Evolutionary conservation across 2,113 vertebrate species (phyloP), one percentile per base, ranked within the genome.

Genomic region (Synodontis membranacea): DNA sequence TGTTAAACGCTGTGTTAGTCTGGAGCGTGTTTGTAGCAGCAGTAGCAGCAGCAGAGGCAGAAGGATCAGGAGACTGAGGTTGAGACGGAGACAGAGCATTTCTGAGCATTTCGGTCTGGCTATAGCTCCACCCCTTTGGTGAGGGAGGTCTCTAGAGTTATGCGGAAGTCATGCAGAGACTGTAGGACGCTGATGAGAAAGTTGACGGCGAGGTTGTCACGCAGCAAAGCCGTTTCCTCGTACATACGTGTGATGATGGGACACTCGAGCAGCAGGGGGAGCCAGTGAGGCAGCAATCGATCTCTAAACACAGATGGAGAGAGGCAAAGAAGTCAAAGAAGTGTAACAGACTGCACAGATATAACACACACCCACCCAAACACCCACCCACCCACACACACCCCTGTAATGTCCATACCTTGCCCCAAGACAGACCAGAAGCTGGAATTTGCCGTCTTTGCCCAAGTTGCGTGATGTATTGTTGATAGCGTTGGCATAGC

Each of bases 401-500:
- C 15, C 1, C 21, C 14, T 75, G 84, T 4, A 9, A 25, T 34
- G 9, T 82, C 14, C n/a, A 87, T 93, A 99, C 98, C 98, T 95
- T 50, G 97, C 94, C 86, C 97, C 98, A n/a, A 99, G 93, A 93
- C 98, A 99, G 91, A 99, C 94, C 15, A 99, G 94, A 88, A 99
- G 96, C 92, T 99, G 98, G 93, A 99, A 98, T 91, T 99, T 99
- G 39, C 98, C 98, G 0, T 99, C 98, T 91, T 99, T 99, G 37
- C 98, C 98, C 2, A 99, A 98, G 92, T 93, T 98, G 86, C 98
- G 93, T 48, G 97, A 96, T 3, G 97, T 96, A 3, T 94, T 94
- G 72, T 97, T 98, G 89, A 99, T 96, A 84, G 96, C 96, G 14
- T 93, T 96, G 84, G 98, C 96, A 0, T 99, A 99, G 89, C 94